Evolutionary conservation across 2,888 invertebrate genomes (phyloP), one percentile per base, ranked within the genome.

Genomic region (Ashinkailepas kermadecensis): DNA sequence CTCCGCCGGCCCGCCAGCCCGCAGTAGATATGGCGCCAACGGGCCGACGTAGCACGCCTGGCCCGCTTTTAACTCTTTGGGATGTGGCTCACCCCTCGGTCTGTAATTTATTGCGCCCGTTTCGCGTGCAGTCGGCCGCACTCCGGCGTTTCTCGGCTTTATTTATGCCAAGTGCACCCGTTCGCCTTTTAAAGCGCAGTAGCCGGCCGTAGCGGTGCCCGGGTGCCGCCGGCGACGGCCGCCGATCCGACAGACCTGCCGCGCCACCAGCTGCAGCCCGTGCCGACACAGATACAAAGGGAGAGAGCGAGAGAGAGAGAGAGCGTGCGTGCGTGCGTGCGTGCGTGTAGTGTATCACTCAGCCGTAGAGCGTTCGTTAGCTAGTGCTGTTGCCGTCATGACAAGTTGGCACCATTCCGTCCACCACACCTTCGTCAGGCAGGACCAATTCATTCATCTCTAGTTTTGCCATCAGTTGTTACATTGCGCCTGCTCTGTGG

Each of bases 381-480:
- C 15, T 59, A 59, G 59, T 59, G 59, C 74, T 13, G 74, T 11
- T 18, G 74, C 54, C 74, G 23, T 56, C 56, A 21, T 74, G 74
- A 74, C 74, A 74, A 74, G 56, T 56, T 56, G 21, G 18, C 74
- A 74, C 56, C 74, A 74, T 74, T 74, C 74, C 74, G 74, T 74
- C 74, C 74, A 74, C 74, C 23, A 56, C 18, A 74, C 74, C n/a
- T 74, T 74, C 56, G 74, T 74, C 54, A 74, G 74, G 74, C 74
- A 74, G 74, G 74, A 74, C 74, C 74, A 74, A 79, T 79, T 79
- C 58, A 79, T 79, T 58, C 79, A 58, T 79, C 58, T 79, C 23
- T 79, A 79, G 57, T 79, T 79, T 79, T 79, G 58, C 57, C 58
- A 79, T 79, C 57, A 58, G 57, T 79, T 79, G 79, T 59, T 59